Base-by-base conservation (phyloP, 2,888 invertebrate species). In the Carabus problematicus region DNA sequence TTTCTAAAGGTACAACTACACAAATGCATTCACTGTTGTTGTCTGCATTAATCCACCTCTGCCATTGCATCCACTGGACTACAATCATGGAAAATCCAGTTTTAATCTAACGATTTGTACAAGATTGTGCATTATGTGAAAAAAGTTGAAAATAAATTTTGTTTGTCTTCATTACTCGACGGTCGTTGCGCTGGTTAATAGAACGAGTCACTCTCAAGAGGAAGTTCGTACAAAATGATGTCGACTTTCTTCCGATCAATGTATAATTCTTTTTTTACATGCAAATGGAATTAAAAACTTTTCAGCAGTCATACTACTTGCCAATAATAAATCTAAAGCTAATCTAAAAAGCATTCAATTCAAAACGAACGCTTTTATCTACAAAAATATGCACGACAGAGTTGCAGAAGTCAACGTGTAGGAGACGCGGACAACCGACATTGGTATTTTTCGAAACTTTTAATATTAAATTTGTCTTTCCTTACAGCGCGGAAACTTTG, bases 251-350 rank as follows among this genome's bases (percentile, higher is more conserved):
- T 54, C n/a, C 12, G 29, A 29, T 29, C 6, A 6, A 29, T 29
- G 3, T n/a, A n/a, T 47, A 47, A 11, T 47, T 14, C 43, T 47
- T 12, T 45, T 45, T 45, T 2, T 47, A 47, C 11, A 14, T 14
- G 47, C 12, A 47, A 47, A 64, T 9, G 16, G 42, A 64, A 67
- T 67, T 67, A 67, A 59, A 67, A 67, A 41, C 59, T 67, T 63
- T 59, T 42, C 64, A 56, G 40, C 64, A 64, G 54, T 52, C 52
- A 49, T 62, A 40, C 14, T 29, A 64, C 54, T n/a, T 55, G 49
- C 66, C 60, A 59, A 59, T 60, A 67, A 67, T 67, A 67, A 67
- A 67, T 58, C 67, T n/a, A n/a, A n/a, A 67, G 60, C 59, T 67
- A 67, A 67, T 67, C 18, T 67, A 39, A 41, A 19, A 58, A 40